Percentiles rank a stretch among this genome's conserved stretches.
Conservation (phyloP, 2,797 vertebrate genomes). For the Myotis vivesi region DNA sequence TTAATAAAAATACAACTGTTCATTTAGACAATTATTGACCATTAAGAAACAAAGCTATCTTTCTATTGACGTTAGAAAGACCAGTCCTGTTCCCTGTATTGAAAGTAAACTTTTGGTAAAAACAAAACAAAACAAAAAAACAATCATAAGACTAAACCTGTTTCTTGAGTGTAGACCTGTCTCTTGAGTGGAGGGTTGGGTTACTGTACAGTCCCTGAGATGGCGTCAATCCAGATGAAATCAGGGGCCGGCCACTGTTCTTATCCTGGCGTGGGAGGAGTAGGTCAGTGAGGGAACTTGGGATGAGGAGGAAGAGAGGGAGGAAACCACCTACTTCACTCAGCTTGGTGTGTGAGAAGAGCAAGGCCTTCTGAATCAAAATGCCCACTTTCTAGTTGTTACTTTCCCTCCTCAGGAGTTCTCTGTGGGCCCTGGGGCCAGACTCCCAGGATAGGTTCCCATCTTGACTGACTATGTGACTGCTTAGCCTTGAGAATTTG, state of each 20-base stretch:
- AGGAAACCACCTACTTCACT: neutral
- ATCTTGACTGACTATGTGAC: neutral
- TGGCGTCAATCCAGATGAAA: neutral
- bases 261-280: neutral
- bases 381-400: neutral
- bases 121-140: neutral
- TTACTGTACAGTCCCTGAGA: neutral
- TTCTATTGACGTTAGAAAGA: neutral
- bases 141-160: neutral
- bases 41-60: neutral
- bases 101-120: neutral
- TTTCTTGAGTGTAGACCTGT: neutral
- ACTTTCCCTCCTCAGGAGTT: neutral
- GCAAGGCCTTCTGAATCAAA: neutral
- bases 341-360: neutral
- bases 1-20: neutral
- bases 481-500: neutral
- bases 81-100: neutral
- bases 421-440: neutral
- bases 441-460: neutral
- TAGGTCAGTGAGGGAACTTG: neutral
- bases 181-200: neutral
- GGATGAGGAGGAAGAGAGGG: neutral
- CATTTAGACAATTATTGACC: neutral
- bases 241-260: neutral